Evolutionary conservation across 2,888 invertebrate genomes (phyloP), one percentile per base, ranked within the genome.

Genomic region (Drosophila austrosaltans): DNA sequence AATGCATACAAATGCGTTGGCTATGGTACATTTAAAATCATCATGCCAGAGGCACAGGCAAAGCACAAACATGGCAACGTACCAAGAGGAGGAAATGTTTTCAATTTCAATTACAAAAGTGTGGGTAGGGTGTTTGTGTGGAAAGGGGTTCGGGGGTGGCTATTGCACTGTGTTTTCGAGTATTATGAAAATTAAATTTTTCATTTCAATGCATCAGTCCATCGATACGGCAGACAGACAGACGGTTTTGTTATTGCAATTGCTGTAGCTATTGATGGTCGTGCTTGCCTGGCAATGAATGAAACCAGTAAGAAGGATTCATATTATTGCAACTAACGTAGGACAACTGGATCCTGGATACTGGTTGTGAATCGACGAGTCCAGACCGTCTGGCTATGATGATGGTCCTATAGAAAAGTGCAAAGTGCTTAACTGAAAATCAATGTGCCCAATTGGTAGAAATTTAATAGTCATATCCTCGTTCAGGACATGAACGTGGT

Each of bases 111-210:
- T 87, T 87, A 82, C 82, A 87, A 84, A 86, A 84, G 76, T 75
- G 71, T 54, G n/a, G n/a, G 22, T 30, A 6, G 8, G 40, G 25
- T 3, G n/a, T 54, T 4, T 12, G 36, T 10, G 48, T 10, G 16
- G 3, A 16, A 5, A 25, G n/a, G 72, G 66, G 10, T 48, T 53
- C 32, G 28, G 2, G 8, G 39, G 59, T 66, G 64, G 32, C 75
- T 67, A 71, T 77, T 82, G 72, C 67, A 76, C 72, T 74, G 82
- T 74, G 82, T 76, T 86, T 81, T 77, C 63, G 81, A 80, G 84
- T 82, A 87, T 87, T 84, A 84, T 85, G 87, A 85, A 85, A 85
- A 85, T 85, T 85, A 81, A 87, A 85, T 87, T 85, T 87, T 87
- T 86, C 87, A 87, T 87, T 83, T 87, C 80, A 81, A 69, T 85